Conservation (phyloP, 1,140 invertebrate species). For the Meloidogyne hapla region DNA sequence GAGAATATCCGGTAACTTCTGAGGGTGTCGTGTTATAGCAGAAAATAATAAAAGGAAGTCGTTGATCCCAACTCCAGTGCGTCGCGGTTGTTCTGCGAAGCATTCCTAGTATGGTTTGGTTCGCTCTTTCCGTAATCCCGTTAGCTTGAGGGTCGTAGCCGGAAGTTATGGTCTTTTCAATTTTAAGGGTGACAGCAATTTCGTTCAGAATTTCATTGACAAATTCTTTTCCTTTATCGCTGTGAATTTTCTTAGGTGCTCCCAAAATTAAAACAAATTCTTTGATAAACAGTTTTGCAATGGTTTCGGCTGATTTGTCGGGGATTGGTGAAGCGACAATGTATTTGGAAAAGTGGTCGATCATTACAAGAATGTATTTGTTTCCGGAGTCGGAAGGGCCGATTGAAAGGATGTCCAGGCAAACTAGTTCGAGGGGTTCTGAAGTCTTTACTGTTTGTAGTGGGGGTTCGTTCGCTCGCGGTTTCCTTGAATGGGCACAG, state of each 20-base stretch:
- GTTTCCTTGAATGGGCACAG: too few relatives aligned
- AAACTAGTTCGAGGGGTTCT: constrained; percentile 5
- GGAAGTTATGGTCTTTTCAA: neutral
- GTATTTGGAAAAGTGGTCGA: constrained; percentile 14
- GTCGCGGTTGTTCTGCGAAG: neutral
- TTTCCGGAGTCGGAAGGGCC: neutral
- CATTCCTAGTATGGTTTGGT: constrained; percentile 2
- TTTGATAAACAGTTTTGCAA: constrained; percentile 6
- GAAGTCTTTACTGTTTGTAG: neutral
- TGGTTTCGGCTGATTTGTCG: neutral
- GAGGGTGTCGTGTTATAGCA: constrained; percentile 9
- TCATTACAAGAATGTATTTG: neutral
- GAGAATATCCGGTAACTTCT: neutral
- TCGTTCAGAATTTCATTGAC: neutral
- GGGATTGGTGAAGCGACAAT: neutral
- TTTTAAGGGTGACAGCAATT: neutral
- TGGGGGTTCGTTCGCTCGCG: constrained; percentile 1
- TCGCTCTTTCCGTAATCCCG: neutral
- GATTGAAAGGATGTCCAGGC: neutral
- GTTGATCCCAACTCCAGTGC: too few relatives aligned
- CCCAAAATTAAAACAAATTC: neutral
- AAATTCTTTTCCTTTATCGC: neutral
- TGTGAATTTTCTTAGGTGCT: neutral
- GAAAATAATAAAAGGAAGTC: too few relatives aligned
- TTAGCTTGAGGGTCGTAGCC: neutral